Percentiles rank a stretch among this genome's conserved stretches.
Evolutionary conservation across 2,113 vertebrate species (phyloP).

Genomic region (Corythornis cristatus): DNA sequence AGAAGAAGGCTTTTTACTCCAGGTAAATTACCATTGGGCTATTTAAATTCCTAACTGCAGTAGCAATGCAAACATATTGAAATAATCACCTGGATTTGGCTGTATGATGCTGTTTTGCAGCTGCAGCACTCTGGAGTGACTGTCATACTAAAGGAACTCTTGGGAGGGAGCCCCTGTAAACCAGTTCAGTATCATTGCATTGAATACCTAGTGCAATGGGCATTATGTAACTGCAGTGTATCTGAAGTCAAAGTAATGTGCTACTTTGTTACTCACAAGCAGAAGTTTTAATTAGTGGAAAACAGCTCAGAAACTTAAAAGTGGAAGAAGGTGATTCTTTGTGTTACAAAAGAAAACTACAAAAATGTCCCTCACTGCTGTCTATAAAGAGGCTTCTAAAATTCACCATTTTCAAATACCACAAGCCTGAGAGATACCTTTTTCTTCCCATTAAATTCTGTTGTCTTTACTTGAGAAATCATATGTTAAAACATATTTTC

Average conservation of each 20-base stretch:
- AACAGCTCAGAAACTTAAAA: not conserved
- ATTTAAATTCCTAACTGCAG: not conserved
- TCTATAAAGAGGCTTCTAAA: not conserved
- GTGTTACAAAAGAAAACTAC: not conserved
- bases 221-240: not conserved
- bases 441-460: not conserved
- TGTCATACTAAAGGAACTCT: not conserved
- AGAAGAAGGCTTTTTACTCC: not conserved
- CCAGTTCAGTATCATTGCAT: not conserved
- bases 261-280: not conserved
- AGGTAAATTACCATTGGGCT: not conserved
- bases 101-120: not conserved
- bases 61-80: not conserved
- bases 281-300: not conserved
- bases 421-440: not conserved
- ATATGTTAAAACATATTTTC: not conserved
- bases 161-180: not conserved
- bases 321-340: not conserved
- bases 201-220: not conserved
- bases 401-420: not conserved
- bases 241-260: not conserved
- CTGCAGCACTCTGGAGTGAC: not conserved
- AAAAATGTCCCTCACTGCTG: not conserved
- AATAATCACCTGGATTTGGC: slow-evolving; percentile 11
- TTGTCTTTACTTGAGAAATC: not conserved